Evolutionary conservation across 2,888 invertebrate species (phyloP), one percentile per base, ranked within the genome.

Genomic region (Drosophila seclusa): DNA sequence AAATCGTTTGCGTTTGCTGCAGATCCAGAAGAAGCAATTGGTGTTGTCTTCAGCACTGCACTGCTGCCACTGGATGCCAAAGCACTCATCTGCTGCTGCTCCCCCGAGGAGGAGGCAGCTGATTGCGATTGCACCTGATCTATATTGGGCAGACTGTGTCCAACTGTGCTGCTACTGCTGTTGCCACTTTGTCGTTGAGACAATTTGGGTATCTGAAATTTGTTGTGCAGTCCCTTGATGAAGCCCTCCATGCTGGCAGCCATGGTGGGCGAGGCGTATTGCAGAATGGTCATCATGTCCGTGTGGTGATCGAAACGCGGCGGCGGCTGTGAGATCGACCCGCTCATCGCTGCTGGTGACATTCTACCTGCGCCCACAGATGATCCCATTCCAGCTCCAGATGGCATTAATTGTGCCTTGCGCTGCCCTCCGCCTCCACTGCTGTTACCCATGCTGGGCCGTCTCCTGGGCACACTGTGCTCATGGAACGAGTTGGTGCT

Each of bases 151-250:
- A 76, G 58, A 8, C 55, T 62, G 11, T 61, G 61, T 2, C 73
- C 84, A 36, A 52, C 42, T 57, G 48, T 38, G 24, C 48, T 48
- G 21, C 13, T 45, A 13, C 7, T 45, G 63, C 59, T 82, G 32
- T 18, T 72, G 16, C 55, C 68, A 50, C 70, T 67, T 32, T 65
- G 18, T 18, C 92, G 83, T 5, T 96, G 95, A 0, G 96, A 96
- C 70, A 97, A 92, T 93, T 97, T 97, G 1, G 97, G 97, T 87
- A 97, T 97, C 94, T 97, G 97, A 93, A 97, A 97, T 89, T 97
- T 97, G 64, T 95, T 96, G 86, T 97, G 96, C 40, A 96, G 92
- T 13, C 96, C 95, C 89, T 97, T 97, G 85, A 96, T 96, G 65
- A 96, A 94, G 13, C 96, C 96, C 87, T 97, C 97, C 87, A 96